Evolutionary conservation across 2,797 vertebrate genomes (phyloP).

Genomic region (Tragelaphus eurycerus): DNA sequence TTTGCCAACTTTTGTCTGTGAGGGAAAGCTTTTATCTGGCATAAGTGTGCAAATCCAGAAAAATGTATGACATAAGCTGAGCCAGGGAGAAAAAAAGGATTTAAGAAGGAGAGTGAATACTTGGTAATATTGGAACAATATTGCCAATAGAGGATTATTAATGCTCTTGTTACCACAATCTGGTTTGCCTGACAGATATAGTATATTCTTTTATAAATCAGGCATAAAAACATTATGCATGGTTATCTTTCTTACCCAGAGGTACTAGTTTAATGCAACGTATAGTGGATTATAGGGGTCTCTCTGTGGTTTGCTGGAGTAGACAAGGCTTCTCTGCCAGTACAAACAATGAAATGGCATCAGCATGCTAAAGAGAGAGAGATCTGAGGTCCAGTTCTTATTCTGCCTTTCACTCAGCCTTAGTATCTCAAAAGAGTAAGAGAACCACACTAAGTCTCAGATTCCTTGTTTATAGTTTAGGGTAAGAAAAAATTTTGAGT

Average conservation of each 20-base stretch:
- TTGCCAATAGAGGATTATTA: not conserved
- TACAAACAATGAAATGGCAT: not conserved
- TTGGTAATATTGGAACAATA: conserved; percentile 13
- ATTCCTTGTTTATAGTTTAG: not conserved
- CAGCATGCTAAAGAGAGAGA: not conserved
- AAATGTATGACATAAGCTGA: not conserved
- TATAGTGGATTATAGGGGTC: not conserved
- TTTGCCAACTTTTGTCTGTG: conserved; percentile 40
- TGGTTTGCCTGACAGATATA: not conserved
- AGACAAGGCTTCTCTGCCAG: conserved; percentile 6
- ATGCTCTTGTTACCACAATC: not conserved
- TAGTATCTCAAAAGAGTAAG: not conserved
- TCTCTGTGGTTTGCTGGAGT: not conserved
- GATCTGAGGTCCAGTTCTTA: not conserved
- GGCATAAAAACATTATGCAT: not conserved
- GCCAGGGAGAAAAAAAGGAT: not conserved
- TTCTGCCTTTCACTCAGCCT: not conserved
- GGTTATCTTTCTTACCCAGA: not conserved
- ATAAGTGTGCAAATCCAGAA: conserved; percentile 4
- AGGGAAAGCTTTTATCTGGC: conserved; percentile 29
- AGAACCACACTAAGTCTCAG: not conserved
- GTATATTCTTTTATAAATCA: not conserved
- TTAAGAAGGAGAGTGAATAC: not conserved
- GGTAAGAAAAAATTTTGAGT: not conserved
- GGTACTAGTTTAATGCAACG: not conserved